Base-by-base conservation (phyloP, 1,140 invertebrate species). In the Chrysoperla carnea region DNA sequence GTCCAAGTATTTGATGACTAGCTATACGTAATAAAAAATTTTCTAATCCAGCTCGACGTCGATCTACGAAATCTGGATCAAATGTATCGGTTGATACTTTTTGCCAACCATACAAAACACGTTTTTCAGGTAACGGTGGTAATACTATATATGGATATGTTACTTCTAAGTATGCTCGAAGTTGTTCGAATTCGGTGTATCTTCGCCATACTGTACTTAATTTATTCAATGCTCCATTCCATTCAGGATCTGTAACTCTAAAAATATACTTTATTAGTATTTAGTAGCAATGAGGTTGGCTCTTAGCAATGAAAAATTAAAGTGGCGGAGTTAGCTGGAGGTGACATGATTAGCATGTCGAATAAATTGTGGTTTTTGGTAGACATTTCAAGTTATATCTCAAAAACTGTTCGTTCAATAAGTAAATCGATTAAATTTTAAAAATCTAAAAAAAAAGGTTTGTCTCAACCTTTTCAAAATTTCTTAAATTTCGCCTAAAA, bases 21-120 rank as follows among this genome's bases (percentile, higher is more conserved):
- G 81, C 81, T 36, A 84, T 67, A 45, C 84, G 63, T 27, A 84
- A 61, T 14, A 88, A 58, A 52, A 84, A 88, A 59, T 83, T 85
- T 71, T 89, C 84, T 33, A 89, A 63, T 1, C 81, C 81, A 40
- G 79, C 80, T 51, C 83, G 64, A 48, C 84, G 65, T 15, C 83
- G 67, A 56, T 87, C 84, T 39, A 89, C 73, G 63, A 87, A 89
- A 54, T 87, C 84, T n/a, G 82, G 79, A 61, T 86, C 82, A 51
- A 84, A 83, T 28, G 80, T 83, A 54, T 87, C 83, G 36, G 75
- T 79, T 2, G 75, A 68, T 8, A 72, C 63, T 62, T 84, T 85
- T 50, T 82, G 75, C 80, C 83, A 86, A n/a, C 75, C 72, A 56
- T 81, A 85, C 14, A 81, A 62, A 40, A 82, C 81, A 52, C 75